Percentiles rank a stretch among this genome's conserved stretches.
Evolutionary conservation across 2,797 vertebrate species (phyloP).

Genomic region (Hybognathus amarus): DNA sequence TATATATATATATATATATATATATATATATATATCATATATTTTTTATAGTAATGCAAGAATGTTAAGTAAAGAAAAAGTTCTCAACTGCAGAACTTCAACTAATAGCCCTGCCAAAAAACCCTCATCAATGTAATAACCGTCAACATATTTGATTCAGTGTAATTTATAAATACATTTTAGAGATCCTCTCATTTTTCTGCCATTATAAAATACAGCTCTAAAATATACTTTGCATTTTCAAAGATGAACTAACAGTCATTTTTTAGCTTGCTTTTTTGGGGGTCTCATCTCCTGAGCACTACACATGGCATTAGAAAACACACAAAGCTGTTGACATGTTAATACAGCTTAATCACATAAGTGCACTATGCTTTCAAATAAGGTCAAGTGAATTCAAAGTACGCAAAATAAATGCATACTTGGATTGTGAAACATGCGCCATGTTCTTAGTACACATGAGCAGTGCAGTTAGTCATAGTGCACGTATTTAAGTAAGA

Average conservation of each 20-base stretch:
- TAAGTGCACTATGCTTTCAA: constrained; percentile 41
- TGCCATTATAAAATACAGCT: constrained; percentile 72
- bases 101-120: constrained; percentile 22
- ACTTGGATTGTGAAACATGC: constrained; percentile 23
- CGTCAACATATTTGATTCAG: constrained; percentile 67
- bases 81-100: neutral
- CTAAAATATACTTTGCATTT: constrained; percentile 74
- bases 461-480: constrained; percentile 47
- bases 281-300: constrained; percentile 69
- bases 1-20: no score
- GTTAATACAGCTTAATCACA: constrained; percentile 25
- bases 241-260: constrained; percentile 74
- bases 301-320: constrained; percentile 58
- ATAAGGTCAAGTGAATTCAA: constrained; percentile 30
- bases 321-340: constrained; percentile 35
- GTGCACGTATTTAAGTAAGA: constrained; percentile 45
- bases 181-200: constrained; percentile 49
- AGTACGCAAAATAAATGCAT: constrained; percentile 23
- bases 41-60: constrained; percentile 57
- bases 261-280: constrained; percentile 54
- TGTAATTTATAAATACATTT: constrained; percentile 64
- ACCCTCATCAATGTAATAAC: constrained; percentile 23
- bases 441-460: neutral
- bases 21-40: no score
- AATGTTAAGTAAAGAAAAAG: constrained; percentile 52